phyloP scores from a whole-genome alignment of 2,797 vertebrate species.

The Sternarchorhynchus goeldii region DNA sequence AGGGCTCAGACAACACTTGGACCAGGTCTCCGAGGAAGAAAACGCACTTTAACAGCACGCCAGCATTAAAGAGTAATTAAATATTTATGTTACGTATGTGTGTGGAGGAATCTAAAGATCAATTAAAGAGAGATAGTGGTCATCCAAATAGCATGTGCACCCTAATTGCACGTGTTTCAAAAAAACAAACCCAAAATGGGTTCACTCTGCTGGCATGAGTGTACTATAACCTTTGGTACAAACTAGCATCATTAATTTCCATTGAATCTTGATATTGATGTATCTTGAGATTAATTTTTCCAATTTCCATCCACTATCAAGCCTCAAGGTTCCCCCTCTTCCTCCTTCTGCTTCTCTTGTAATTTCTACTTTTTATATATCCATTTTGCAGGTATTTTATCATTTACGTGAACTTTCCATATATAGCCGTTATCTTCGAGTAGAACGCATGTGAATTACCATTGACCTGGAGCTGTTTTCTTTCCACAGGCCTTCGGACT shows the following conservation, averaged over 20 bases:
- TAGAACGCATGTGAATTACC: neutral
- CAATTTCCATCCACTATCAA: neutral
- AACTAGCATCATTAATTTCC: conserved; percentile 33
- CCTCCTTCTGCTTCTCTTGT: conserved; percentile 8
- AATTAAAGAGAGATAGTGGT: conserved; percentile 17
- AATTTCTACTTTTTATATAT: neutral
- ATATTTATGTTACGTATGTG: conserved; percentile 23
- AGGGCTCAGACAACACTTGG: conserved; percentile 21
- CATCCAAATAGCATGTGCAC: conserved; percentile 5
- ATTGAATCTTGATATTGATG: conserved; percentile 5
- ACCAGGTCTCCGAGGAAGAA: conserved; percentile 2
- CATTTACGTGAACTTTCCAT: conserved; percentile 29
- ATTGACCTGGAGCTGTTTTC: conserved; percentile 11
- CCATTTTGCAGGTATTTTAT: conserved; percentile 16
- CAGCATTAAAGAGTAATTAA: conserved; percentile 22
- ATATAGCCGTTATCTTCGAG: neutral
- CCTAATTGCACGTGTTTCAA: conserved; percentile 31
- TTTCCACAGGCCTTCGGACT: no score
- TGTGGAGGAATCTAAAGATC: conserved; percentile 18
- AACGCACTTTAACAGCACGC: conserved; percentile 5
- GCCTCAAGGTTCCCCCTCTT: neutral
- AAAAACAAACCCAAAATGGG: neutral
- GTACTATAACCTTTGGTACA: conserved; percentile 20
- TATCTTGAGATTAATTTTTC: conserved; percentile 3
- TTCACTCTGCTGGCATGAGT: conserved; percentile 3